Percentiles rank a stretch among this genome's conserved stretches.
phyloP scores from a whole-genome alignment of 2,888 invertebrate genomes.

The Orthosia cruda region DNA sequence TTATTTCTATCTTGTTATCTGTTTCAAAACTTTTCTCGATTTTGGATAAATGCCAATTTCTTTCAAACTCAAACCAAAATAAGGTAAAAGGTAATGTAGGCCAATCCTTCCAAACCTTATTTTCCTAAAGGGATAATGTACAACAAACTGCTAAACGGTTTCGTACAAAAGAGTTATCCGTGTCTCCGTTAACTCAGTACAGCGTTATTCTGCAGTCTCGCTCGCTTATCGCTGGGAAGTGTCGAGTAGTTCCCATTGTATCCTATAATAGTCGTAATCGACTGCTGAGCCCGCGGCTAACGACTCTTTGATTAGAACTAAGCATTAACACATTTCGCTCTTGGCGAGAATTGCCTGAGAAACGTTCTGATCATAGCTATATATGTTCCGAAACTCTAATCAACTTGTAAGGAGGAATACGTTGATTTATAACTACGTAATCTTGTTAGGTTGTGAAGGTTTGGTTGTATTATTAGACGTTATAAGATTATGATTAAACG shows the following conservation, averaged over 20 bases:
- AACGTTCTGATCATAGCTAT: constrained; percentile 63
- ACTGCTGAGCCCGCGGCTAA: constrained; percentile 81
- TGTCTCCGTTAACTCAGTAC: constrained; percentile 56
- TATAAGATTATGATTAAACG: not conserved
- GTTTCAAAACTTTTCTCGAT: constrained; percentile 5
- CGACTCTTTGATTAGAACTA: constrained; percentile 86
- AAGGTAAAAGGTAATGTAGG: constrained; percentile 48
- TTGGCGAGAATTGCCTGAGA: constrained; percentile 63
- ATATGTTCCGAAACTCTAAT: constrained; percentile 61
- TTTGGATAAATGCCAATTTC: constrained; percentile 31
- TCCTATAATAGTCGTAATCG: constrained; percentile 84
- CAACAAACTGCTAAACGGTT: constrained; percentile 39
- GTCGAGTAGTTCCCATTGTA: constrained; percentile 81
- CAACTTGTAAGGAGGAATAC: constrained; percentile 49
- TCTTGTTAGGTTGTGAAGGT: constrained; percentile 20
- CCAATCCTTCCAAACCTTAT: constrained; percentile 24
- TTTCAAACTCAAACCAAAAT: constrained; percentile 16
- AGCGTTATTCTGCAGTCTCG: constrained; percentile 46
- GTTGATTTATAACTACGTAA: constrained; percentile 60
- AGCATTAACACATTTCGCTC: constrained; percentile 80
- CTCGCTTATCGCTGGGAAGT: constrained; percentile 80
- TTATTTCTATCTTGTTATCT: constrained; percentile 1
- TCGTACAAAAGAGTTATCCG: constrained; percentile 56
- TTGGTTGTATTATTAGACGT: constrained; percentile 10
- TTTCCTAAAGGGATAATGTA: constrained; percentile 47